A percentile compares a stretch with the other conserved stretches of the same genome.
These are phyloP conservation scores for Pecten maximus DNA, from an alignment of 2,888 invertebrate genomes.

Conservation along the genomic window DNA sequence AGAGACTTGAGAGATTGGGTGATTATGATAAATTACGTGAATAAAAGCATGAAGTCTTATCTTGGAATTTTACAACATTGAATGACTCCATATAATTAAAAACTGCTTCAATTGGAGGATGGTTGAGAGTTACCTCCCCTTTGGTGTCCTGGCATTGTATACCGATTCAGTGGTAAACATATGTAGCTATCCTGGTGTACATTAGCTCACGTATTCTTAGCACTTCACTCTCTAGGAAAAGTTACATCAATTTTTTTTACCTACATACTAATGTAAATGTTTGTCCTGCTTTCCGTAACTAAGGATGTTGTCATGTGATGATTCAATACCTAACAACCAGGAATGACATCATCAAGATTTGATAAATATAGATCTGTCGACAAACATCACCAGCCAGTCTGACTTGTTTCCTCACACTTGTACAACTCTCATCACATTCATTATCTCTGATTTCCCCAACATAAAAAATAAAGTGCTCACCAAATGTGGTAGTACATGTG, in stretches of 20 bases:
- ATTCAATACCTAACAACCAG: neutral
- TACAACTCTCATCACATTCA: too few species aligned
- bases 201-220: too few species aligned
- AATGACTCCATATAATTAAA: neutral
- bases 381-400: neutral
- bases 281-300: neutral
- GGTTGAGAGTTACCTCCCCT: too few species aligned
- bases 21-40: neutral
- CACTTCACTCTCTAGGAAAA: too few species aligned
- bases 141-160: too few species aligned
- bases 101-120: too few species aligned
- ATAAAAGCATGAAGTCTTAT: neutral
- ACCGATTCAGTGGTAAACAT: too few species aligned
- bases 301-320: neutral
- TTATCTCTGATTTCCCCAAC: too few species aligned
- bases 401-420: neutral
- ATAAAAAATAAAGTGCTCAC: too few species aligned
- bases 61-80: neutral
- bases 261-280: neutral
- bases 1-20: neutral
- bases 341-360: neutral
- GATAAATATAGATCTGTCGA: neutral
- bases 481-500: too few species aligned
- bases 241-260: neutral
- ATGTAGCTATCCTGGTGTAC: neutral